phyloP scores from a whole-genome alignment of 2,888 invertebrate genomes.

The Pyrocoelia pectoralis region DNA sequence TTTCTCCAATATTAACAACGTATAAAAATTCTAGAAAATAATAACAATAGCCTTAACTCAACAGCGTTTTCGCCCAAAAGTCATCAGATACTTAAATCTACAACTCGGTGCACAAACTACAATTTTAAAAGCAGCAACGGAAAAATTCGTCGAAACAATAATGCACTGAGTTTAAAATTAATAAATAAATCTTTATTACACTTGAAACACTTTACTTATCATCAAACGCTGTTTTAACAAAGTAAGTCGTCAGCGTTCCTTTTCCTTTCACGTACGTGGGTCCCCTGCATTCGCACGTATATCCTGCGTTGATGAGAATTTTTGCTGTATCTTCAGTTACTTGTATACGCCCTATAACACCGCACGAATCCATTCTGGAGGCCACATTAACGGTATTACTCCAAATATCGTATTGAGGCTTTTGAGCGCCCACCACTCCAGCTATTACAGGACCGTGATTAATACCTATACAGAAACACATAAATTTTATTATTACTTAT shows the following conservation, averaged over 20 bases:
- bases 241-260: constrained; percentile 88
- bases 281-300: constrained; percentile 89
- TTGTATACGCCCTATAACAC: constrained; percentile 86
- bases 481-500: not conserved
- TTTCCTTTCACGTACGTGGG: constrained; percentile 96
- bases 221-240: constrained; percentile 86
- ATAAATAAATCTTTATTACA: too few relatives aligned
- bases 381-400: constrained; percentile 98
- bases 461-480: constrained; percentile 68
- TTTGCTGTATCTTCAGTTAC: constrained; percentile 85
- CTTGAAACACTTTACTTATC: constrained; percentile 60
- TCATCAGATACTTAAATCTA: not conserved
- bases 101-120: not conserved
- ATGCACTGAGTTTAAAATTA: too few relatives aligned
- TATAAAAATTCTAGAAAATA: not conserved
- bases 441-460: constrained; percentile 94
- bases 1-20: not conserved
- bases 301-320: constrained; percentile 84
- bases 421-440: constrained; percentile 96
- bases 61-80: not conserved
- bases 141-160: too few relatives aligned
- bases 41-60: not conserved
- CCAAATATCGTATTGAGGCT: constrained; percentile 99
- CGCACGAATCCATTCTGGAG: constrained; percentile 96
- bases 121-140: not conserved